Evolutionary conservation across 2,113 vertebrate genomes (phyloP).

Genomic region (Sander vitreus): DNA sequence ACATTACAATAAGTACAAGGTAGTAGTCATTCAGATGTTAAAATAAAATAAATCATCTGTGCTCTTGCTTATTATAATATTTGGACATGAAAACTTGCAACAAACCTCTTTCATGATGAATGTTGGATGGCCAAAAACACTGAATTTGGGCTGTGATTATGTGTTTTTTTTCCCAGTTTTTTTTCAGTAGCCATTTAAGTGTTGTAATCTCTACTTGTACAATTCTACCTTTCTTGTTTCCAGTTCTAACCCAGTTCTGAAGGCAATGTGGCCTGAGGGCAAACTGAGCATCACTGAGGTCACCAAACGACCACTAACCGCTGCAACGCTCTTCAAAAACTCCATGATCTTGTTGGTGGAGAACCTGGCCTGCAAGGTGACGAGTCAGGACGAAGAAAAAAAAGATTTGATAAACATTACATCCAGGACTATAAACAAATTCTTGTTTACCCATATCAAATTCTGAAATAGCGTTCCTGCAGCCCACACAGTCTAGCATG

Average conservation of each 20-base stretch:
- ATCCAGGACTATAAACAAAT: too few relatives aligned
- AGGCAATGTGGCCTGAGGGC: conserved; percentile 98
- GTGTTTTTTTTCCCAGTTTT: too few relatives aligned
- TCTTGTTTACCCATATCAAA: too few relatives aligned
- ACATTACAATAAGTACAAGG: neutral
- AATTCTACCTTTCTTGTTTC: neutral
- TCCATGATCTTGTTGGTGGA: conserved; percentile 98
- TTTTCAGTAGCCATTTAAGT: neutral
- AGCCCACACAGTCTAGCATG: neutral
- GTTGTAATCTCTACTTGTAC: neutral
- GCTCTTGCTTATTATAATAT: too few relatives aligned
- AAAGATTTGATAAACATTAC: neutral
- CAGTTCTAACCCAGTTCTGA: conserved; percentile 94
- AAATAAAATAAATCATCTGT: neutral
- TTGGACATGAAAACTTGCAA: neutral
- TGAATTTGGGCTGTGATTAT: neutral
- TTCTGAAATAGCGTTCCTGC: neutral
- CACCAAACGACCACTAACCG: conserved; percentile 95
- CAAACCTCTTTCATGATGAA: neutral
- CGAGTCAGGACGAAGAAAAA: neutral
- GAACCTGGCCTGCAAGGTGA: conserved; percentile 96
- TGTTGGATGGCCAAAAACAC: neutral
- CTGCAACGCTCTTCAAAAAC: conserved; percentile 96
- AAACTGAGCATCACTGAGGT: conserved; percentile 98
- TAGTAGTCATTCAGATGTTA: neutral